A percentile compares a stretch with the other conserved stretches of the same genome.
Evolutionary conservation across 2,888 invertebrate genomes (phyloP).

Genomic region (Lordiphosa andalusiaca): DNA sequence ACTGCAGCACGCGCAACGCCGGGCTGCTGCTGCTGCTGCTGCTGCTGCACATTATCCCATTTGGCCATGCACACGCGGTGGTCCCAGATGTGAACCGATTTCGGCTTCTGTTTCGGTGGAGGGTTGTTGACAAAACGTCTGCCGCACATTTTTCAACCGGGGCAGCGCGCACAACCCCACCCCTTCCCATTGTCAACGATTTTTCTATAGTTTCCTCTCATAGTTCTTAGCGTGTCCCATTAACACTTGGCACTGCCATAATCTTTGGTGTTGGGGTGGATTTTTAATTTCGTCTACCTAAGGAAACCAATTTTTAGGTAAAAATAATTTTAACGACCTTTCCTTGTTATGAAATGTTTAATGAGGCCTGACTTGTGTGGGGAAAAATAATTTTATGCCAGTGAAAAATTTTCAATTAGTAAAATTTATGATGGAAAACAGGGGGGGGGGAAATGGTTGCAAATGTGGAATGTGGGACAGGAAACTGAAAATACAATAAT

Average conservation of each 20-base stretch:
- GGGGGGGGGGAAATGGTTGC: conserved; percentile 27
- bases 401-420: conserved; percentile 61
- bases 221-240: conserved; percentile 56
- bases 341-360: conserved; percentile 59
- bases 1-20: conserved; percentile 54
- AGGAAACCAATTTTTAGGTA: not conserved
- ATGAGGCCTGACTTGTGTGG: conserved; percentile 51
- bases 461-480: conserved; percentile 7
- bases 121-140: conserved; percentile 56
- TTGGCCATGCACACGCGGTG: conserved; percentile 63
- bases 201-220: conserved; percentile 39
- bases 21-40: conserved; percentile 35
- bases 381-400: conserved; percentile 39
- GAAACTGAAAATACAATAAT: conserved; percentile 13
- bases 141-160: conserved; percentile 61
- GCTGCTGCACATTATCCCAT: conserved; percentile 63
- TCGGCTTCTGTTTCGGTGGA: conserved; percentile 18
- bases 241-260: conserved; percentile 58
- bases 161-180: not conserved
- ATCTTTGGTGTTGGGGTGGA: conserved; percentile 1
- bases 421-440: conserved; percentile 52
- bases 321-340: conserved; percentile 24
- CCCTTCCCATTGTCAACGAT: conserved; percentile 36
- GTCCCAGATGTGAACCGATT: conserved; percentile 15
- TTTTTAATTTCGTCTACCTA: conserved; percentile 2